Base-by-base conservation (phyloP, 2,888 invertebrate species). In the Myopa testacea region DNA sequence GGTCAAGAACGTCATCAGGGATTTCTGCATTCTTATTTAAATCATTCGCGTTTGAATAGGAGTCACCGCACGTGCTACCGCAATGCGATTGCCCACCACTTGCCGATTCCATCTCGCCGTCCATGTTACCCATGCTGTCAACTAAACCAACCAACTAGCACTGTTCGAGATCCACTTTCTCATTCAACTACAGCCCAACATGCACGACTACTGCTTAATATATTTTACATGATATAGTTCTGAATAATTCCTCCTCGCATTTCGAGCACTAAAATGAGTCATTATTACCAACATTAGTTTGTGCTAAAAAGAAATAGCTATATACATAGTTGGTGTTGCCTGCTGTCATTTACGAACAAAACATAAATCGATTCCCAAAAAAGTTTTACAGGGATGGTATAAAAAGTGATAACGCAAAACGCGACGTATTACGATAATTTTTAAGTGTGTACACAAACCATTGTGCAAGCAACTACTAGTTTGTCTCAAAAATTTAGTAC, bases 61-160 rank as follows among this genome's bases (percentile, higher is more conserved):
- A 58, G 4, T 63, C 72, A 38, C 63, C 65, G 65, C 58, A 63
- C 45, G 55, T 58, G 45, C 71, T 40, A 37, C n/a, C 45, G 58
- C 52, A 37, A n/a, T 60, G 19, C 19, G 50, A 65, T 71, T 78
- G 79, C 58, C 68, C 45, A 26, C 78, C 79, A 76, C 78, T 80
- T 78, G 77, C 81, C 70, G 78, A 77, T 50, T 81, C 82, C 70
- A 81, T 78, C 65, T 78, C 80, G 76, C 80, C 81, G 68, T 82
- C 82, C 58, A 82, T 78, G 78, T 84, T 84, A 55, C 84, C 84
- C 84, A 84, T 82, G 68, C 79, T 81, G 78, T 80, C 76, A 75
- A 1, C 2, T 26, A 26, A 26, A 2, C 26, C 26, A 26, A 2
- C 26, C 26, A 26, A 26, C 26, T 26, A 26, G 26, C 79, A 82